These are phyloP conservation scores for Ommatoiulus sabulosus DNA, from an alignment of 2,888 invertebrate genomes.

Conservation along the genomic window DNA sequence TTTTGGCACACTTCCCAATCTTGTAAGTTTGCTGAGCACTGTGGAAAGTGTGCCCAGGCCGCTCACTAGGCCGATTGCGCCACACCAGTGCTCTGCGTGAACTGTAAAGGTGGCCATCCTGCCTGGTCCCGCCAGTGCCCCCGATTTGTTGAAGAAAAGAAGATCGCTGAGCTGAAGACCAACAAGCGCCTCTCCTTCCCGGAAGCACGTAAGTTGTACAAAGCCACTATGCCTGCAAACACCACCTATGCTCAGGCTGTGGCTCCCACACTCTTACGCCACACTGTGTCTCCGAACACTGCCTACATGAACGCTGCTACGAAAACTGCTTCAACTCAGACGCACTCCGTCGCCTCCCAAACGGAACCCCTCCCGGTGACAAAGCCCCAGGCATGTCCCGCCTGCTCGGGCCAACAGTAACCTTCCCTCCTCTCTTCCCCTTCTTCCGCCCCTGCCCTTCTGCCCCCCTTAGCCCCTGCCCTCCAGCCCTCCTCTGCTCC, in stretches of 20 bases:
- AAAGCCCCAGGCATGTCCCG: too few relatives aligned
- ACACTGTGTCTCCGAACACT: not conserved
- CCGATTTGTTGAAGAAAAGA: not conserved
- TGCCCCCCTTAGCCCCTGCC: too few relatives aligned
- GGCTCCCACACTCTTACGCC: not conserved
- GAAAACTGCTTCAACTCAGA: too few relatives aligned
- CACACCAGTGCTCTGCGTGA: not conserved
- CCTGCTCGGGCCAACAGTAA: too few relatives aligned
- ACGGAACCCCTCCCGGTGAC: too few relatives aligned
- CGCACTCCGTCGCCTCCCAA: too few relatives aligned
- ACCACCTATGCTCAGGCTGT: not conserved
- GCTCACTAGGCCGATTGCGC: not conserved
- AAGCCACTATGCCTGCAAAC: not conserved
- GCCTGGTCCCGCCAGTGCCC: not conserved
- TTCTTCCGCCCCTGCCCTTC: too few relatives aligned
- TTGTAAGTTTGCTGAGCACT: not conserved
- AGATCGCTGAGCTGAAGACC: not conserved
- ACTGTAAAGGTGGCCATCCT: not conserved
- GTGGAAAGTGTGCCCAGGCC: not conserved
- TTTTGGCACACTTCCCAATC: not conserved
- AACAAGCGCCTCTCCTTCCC: not conserved
- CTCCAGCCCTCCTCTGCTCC: too few relatives aligned
- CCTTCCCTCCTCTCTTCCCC: too few relatives aligned
- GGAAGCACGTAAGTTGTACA: not conserved
- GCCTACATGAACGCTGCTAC: not conserved